Percentiles rank a stretch among this genome's conserved stretches.
These are phyloP conservation scores for Chaenodraco wilsoni DNA, from an alignment of 2,797 vertebrate genomes.

Conservation along the genomic window DNA sequence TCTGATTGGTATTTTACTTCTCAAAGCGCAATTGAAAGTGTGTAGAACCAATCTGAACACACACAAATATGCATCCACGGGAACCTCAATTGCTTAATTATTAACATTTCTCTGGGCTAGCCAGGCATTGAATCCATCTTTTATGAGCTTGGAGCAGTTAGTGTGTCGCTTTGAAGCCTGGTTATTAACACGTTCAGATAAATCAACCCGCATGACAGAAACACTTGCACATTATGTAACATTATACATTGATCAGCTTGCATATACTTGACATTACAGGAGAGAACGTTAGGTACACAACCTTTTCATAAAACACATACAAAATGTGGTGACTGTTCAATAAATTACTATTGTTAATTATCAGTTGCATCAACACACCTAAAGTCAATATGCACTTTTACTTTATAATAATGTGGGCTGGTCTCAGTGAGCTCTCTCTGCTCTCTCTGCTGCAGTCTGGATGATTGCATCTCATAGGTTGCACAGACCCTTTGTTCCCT, in stretches of 20 bases:
- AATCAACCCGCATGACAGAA: slow-evolving; percentile 45
- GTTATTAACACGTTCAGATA: slow-evolving; percentile 61
- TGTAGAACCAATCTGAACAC: slow-evolving; percentile 13
- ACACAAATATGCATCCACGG: slow-evolving; percentile 25
- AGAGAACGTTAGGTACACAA: not conserved
- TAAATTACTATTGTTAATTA: slow-evolving; percentile 13
- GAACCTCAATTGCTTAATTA: slow-evolving; percentile 75
- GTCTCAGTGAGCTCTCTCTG: slow-evolving; percentile 22
- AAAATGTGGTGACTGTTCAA: not conserved
- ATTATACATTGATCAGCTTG: slow-evolving; percentile 16
- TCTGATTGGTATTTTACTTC: slow-evolving; percentile 14
- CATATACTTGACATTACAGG: not conserved
- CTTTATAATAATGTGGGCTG: slow-evolving; percentile 17
- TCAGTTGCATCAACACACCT: slow-evolving; percentile 5
- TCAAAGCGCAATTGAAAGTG: slow-evolving; percentile 18
- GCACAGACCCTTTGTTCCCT: slow-evolving; percentile 16
- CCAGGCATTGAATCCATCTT: slow-evolving; percentile 71
- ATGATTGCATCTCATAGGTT: slow-evolving; percentile 29
- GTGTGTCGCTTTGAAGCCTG: slow-evolving; percentile 55
- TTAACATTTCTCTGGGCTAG: slow-evolving; percentile 75
- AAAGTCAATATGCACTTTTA: slow-evolving; percentile 8
- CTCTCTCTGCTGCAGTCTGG: slow-evolving; percentile 29
- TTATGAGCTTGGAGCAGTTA: slow-evolving; percentile 67
- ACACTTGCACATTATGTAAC: slow-evolving; percentile 38
- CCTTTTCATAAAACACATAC: not conserved